phyloP scores from a whole-genome alignment of 2,888 invertebrate species.

The Eulithis testata region DNA sequence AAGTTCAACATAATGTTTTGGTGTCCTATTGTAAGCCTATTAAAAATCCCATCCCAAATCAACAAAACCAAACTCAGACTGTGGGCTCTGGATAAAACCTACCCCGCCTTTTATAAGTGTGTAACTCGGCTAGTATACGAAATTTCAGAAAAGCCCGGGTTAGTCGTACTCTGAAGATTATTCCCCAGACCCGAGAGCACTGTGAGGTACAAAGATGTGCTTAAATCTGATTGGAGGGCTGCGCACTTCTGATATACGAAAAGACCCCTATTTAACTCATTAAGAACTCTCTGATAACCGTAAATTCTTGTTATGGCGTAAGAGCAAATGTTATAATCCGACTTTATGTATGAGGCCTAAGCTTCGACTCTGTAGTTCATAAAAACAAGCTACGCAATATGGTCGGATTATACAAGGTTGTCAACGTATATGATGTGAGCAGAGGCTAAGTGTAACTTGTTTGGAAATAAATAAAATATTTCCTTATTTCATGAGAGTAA shows the following conservation, averaged over 20 bases:
- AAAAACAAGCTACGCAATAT: constrained; percentile 12
- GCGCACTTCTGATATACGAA: constrained; percentile 14
- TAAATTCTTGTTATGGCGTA: constrained; percentile 11
- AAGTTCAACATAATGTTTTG: too few species aligned
- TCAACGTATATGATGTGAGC: constrained; percentile 1
- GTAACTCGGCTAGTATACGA: too few species aligned
- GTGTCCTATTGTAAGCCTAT: too few species aligned
- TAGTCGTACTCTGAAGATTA: too few species aligned
- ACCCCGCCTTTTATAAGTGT: too few species aligned
- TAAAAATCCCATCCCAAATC: too few species aligned
- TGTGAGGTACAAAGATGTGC: background rate
- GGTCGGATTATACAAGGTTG: constrained; percentile 17
- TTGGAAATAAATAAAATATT: too few species aligned
- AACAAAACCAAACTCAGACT: too few species aligned
- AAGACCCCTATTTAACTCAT: constrained; percentile 6
- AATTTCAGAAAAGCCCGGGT: too few species aligned
- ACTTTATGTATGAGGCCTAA: constrained; percentile 14
- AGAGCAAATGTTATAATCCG: constrained; percentile 23
- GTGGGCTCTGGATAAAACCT: too few species aligned
- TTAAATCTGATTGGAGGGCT: constrained; percentile 4
- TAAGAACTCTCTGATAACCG: constrained; percentile 11
- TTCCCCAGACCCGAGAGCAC: background rate
- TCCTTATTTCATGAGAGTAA: too few species aligned
- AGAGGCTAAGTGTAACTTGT: background rate
- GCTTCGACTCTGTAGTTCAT: constrained; percentile 12